Evolutionary conservation across 1,140 invertebrate species (phyloP).

Genomic region (Liolophura sinensis): DNA sequence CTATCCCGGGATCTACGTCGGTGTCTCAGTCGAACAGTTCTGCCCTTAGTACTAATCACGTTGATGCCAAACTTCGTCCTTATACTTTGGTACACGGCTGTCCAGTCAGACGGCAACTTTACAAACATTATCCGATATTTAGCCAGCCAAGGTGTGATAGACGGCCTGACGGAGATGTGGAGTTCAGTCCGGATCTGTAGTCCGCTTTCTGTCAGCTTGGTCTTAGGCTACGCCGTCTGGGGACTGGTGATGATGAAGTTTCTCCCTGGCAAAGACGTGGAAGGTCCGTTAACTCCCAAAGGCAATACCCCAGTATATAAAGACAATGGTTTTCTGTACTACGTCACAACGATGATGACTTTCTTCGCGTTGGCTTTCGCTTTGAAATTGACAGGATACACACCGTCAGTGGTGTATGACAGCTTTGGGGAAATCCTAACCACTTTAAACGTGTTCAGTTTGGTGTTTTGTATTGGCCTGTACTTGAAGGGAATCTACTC

Average conservation of each 20-base stretch:
- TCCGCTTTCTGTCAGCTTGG: constrained; percentile 29
- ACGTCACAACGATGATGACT: constrained; percentile 54
- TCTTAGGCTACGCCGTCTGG: constrained; percentile 43
- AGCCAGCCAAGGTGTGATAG: constrained; percentile 19
- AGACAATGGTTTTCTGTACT: constrained; percentile 65
- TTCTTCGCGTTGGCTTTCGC: constrained; percentile 46
- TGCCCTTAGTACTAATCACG: constrained; percentile 44
- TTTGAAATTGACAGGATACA: constrained; percentile 41
- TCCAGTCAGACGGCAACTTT: constrained; percentile 48
- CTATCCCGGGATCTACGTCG: constrained; percentile 14
- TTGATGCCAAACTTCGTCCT: constrained; percentile 46
- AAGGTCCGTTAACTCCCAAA: constrained; percentile 62
- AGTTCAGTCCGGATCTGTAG: constrained; percentile 30
- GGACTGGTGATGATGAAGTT: constrained; percentile 47
- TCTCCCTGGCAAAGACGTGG: constrained; percentile 58
- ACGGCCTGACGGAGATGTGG: constrained; percentile 39
- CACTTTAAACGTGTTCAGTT: constrained; percentile 61
- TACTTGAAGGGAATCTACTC: constrained; percentile 56
- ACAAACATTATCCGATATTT: constrained; percentile 22
- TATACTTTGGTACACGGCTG: constrained; percentile 48
- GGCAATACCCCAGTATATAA: constrained; percentile 62
- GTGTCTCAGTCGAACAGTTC: constrained; percentile 33
- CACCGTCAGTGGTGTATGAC: constrained; percentile 59
- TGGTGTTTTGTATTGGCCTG: constrained; percentile 61
- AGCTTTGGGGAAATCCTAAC: constrained; percentile 62